Conservation (phyloP, 2,888 invertebrate species). For the Phengaris alcon region DNA sequence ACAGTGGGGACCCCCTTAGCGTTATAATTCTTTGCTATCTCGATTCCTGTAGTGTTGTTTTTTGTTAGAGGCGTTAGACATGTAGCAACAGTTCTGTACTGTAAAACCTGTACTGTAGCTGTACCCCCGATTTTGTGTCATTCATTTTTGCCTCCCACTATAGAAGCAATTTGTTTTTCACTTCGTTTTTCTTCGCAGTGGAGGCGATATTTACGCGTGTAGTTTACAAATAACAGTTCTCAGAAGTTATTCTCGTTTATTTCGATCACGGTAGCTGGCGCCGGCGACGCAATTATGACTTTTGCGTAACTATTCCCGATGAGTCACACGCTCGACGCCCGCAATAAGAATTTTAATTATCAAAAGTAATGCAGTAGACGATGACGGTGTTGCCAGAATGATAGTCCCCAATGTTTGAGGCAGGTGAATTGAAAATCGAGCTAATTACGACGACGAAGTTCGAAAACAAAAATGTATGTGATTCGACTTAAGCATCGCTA, state of each 20-base stretch:
- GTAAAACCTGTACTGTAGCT: no score
- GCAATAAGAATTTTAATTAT: conserved; percentile 33
- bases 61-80: no score
- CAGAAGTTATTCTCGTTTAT: conserved; percentile 52
- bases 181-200: not conserved
- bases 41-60: no score
- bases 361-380: conserved; percentile 16
- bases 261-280: conserved; percentile 46
- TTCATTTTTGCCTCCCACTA: no score
- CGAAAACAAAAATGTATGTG: no score
- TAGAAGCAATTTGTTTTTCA: not conserved
- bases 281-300: conserved; percentile 41
- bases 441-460: no score
- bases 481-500: no score
- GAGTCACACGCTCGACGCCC: conserved; percentile 34
- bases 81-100: no score
- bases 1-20: no score
- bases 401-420: not conserved
- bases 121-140: no score
- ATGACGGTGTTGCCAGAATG: not conserved
- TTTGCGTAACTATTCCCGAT: conserved; percentile 43
- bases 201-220: conserved; percentile 42
- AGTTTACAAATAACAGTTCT: conserved; percentile 56
- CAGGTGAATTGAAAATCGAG: no score
- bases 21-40: no score